Evolutionary conservation across 2,797 vertebrate genomes (phyloP), one percentile per base, ranked within the genome.

Genomic region (Alosa sapidissima): DNA sequence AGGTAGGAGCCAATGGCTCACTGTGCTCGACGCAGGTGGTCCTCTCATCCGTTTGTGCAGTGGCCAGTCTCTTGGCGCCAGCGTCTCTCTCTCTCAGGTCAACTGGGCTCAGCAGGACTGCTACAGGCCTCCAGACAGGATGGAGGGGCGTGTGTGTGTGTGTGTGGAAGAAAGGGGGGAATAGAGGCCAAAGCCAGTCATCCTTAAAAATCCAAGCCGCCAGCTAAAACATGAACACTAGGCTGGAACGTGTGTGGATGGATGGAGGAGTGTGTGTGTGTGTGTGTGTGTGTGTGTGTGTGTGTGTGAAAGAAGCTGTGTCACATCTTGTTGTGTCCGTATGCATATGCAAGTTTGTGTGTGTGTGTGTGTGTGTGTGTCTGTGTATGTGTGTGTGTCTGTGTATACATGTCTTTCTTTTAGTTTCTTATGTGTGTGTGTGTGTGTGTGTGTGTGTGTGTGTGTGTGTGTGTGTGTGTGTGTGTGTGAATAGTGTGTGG

Each of bases 131-230:
- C 36, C 72, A 78, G 72, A 47, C 36, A 47, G 72, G 72, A 36
- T 21, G 41, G 72, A 19, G 36, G 68, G 10, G 65, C 33, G 60
- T 65, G 60, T 65, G 60, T 65, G 60, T 65, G 60, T 65, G 65
- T 68, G 65, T 68, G 65, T 68, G 24, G 58, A 21, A 21, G n/a
- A n/a, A 2, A 5, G 24, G 33, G 33, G 68, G 13, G 68, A 14
- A 1, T 45, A 78, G 72, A 78, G 72, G 36, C 28, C 72, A 78
- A 47, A 78, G 72, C 51, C 85, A 83, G 60, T 86, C 87, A 86
- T 81, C 85, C 87, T 81, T 82, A 81, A 83, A 85, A 88, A 81
- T 82, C 47, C 14, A 84, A 78, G 83, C 83, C 36, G 41, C 81
- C 11, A 68, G 85, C 81, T 7, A 51, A 84, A 75, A 75, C 51